Conservation (phyloP, 2,113 vertebrate species). For the Forbesichthys papilliferus region DNA sequence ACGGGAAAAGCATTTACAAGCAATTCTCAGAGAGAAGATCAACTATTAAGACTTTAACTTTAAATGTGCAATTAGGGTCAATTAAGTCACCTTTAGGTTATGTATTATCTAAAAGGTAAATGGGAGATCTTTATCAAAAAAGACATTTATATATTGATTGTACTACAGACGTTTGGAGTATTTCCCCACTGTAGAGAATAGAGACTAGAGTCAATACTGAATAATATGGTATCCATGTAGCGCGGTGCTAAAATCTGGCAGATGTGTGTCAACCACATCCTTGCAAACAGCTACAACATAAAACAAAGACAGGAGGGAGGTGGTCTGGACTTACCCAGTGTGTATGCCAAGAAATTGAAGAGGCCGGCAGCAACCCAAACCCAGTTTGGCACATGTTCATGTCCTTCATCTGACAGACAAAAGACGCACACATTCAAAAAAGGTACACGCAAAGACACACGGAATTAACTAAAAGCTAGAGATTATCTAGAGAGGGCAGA, state of each 20-base stretch:
- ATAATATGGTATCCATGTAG: too few species aligned
- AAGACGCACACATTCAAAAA: conserved; percentile 30
- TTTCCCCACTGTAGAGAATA: too few species aligned
- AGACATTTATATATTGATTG: too few species aligned
- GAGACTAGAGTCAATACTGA: too few species aligned
- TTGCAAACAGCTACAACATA: neutral
- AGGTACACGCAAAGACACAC: neutral
- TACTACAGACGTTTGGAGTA: too few species aligned
- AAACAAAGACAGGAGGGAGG: conserved; percentile 8
- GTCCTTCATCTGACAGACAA: conserved; percentile 79
- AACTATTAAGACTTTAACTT: too few species aligned
- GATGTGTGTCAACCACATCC: too few species aligned
- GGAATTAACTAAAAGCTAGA: neutral
- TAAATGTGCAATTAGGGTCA: too few species aligned
- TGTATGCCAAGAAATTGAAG: conserved; percentile 96
- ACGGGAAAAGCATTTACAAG: neutral
- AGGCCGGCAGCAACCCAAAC: conserved; percentile 93
- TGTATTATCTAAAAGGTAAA: too few species aligned
- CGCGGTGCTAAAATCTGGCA: too few species aligned
- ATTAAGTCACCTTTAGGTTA: neutral
- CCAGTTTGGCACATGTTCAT: conserved; percentile 86
- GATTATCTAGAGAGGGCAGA: neutral
- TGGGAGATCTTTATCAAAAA: too few species aligned
- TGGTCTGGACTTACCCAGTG: conserved; percentile 84
- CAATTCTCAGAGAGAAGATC: neutral